Percentiles rank a stretch among this genome's conserved stretches.
Evolutionary conservation across 2,888 invertebrate genomes (phyloP).

Genomic region (Dryocosmus kuriphilus): DNA sequence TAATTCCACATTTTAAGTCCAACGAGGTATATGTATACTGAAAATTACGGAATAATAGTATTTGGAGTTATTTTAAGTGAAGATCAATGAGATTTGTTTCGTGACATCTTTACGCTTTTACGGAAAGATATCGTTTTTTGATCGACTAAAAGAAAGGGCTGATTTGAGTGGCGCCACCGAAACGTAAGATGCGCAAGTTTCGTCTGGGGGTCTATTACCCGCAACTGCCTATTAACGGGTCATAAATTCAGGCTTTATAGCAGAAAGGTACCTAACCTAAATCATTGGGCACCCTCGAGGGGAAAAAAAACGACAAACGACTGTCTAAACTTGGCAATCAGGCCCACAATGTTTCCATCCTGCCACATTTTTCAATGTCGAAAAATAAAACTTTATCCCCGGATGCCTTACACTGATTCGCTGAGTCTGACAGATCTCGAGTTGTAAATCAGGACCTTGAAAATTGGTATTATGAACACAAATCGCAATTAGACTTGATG

Average conservation of each 20-base stretch:
- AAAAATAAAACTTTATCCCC: slow-evolving; percentile 1
- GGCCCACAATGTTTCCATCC: slow-evolving; percentile 16
- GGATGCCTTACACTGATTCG: not conserved
- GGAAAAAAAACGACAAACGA: slow-evolving; percentile 30
- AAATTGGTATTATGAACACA: not conserved
- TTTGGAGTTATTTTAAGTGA: not conserved
- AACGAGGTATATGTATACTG: no score
- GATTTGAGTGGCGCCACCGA: slow-evolving; percentile 31
- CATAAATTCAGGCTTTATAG: slow-evolving; percentile 37
- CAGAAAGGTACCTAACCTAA: slow-evolving; percentile 35
- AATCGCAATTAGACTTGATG: not conserved
- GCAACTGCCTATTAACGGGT: slow-evolving; percentile 37
- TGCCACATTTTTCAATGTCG: not conserved
- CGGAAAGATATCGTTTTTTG: no score
- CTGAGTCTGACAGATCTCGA: not conserved
- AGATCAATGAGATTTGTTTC: not conserved
- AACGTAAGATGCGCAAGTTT: slow-evolving; percentile 24
- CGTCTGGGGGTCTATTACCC: slow-evolving; percentile 17
- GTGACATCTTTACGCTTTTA: no score
- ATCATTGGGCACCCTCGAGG: slow-evolving; percentile 24
- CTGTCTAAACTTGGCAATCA: slow-evolving; percentile 35
- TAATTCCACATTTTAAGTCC: no score
- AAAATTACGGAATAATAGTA: no score
- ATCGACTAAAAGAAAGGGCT: not conserved
- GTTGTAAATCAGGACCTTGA: slow-evolving; percentile 5